Evolutionary conservation across 2,113 vertebrate genomes (phyloP).

Genomic region (Alethe castanea): DNA sequence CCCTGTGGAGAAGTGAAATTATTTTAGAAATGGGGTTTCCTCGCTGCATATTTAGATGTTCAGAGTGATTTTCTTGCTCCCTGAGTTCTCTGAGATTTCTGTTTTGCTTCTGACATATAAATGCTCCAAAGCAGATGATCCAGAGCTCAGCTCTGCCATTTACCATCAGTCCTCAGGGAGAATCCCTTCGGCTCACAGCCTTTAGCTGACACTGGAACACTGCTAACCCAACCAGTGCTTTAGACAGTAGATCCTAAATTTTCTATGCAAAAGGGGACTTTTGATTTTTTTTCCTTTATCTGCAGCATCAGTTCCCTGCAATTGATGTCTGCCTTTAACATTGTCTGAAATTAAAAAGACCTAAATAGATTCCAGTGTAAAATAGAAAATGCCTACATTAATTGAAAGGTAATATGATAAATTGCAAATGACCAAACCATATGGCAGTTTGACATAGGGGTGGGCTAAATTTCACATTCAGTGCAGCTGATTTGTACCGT

Average conservation of each 20-base stretch:
- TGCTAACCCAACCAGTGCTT: neutral
- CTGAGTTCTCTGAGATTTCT: neutral
- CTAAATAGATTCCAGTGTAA: neutral
- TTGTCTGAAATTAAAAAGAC: neutral
- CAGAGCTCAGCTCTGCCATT: neutral
- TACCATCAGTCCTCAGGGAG: neutral
- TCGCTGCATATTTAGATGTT: neutral
- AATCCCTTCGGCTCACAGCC: neutral
- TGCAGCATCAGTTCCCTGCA: neutral
- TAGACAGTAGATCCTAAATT: neutral
- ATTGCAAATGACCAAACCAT: neutral
- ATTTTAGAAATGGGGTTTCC: neutral
- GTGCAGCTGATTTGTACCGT: neutral
- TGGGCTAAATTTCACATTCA: neutral
- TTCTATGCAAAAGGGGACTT: neutral
- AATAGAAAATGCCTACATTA: neutral
- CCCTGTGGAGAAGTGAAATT: neutral
- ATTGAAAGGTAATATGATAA: neutral
- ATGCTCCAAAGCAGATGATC: neutral
- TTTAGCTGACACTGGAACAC: neutral
- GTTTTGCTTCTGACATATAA: neutral
- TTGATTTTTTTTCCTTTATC: neutral
- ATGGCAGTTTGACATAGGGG: neutral
- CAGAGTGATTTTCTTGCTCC: neutral
- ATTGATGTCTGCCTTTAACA: neutral